A percentile compares a stretch with the other conserved stretches of the same genome.
Evolutionary conservation across 2,888 invertebrate genomes (phyloP).

Genomic region (Noctua pronuba): DNA sequence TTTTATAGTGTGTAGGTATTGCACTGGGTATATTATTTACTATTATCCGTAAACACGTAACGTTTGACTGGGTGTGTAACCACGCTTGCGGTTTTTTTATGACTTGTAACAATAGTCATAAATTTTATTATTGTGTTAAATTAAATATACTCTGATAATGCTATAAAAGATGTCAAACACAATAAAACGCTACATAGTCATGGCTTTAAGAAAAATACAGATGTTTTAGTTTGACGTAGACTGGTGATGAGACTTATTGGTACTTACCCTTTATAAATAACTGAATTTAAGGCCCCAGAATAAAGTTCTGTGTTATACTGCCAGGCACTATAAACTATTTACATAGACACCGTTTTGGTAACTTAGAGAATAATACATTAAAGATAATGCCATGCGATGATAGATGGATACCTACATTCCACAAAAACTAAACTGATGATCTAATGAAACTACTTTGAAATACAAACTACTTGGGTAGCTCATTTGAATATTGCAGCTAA

Average conservation of each 20-base stretch:
- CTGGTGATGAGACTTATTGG: neutral
- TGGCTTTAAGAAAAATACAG: neutral
- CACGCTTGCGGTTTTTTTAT: slow-evolving; percentile 16
- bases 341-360: slow-evolving; percentile 15
- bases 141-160: neutral
- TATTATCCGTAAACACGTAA: slow-evolving; percentile 10
- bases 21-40: slow-evolving; percentile 36
- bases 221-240: neutral
- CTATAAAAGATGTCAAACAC: slow-evolving; percentile 20
- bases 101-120: slow-evolving; percentile 18
- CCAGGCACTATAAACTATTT: slow-evolving; percentile 30
- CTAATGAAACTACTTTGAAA: slow-evolving; percentile 11
- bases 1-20: slow-evolving; percentile 34
- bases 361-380: slow-evolving; percentile 7
- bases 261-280: neutral
- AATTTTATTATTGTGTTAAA: neutral
- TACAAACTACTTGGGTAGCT: neutral
- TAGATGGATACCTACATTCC: neutral
- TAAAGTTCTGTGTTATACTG: neutral
- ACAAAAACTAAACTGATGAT: neutral
- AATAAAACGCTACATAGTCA: neutral
- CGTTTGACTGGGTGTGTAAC: neutral
- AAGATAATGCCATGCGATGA: slow-evolving; percentile 16
- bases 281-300: neutral
- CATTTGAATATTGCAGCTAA: slow-evolving; percentile 1